Conservation (phyloP, 2,113 vertebrate species). For the Malurus cyaneus region DNA sequence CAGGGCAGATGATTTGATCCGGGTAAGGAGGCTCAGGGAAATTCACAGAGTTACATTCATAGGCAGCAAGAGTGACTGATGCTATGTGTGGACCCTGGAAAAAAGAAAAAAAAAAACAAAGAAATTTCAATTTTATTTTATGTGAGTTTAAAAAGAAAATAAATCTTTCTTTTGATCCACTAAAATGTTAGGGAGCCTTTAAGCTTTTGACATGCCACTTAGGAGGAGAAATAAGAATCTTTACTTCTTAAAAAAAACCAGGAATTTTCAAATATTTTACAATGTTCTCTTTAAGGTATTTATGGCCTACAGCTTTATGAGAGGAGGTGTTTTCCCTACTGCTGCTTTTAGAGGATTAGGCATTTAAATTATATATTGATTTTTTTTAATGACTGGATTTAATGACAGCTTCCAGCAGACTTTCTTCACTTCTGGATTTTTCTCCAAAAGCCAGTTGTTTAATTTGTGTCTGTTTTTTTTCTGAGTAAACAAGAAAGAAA, state of each 20-base stretch:
- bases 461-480: not conserved
- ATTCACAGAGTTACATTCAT: conserved; percentile 95
- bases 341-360: not conserved
- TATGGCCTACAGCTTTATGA: not conserved
- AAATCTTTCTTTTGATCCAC: not conserved
- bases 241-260: not conserved
- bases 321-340: not conserved
- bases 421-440: not conserved
- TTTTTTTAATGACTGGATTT: not conserved
- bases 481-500: not conserved
- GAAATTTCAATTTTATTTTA: not conserved
- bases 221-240: not conserved
- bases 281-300: not conserved
- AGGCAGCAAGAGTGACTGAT: conserved; percentile 96
- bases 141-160: not conserved
- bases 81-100: conserved; percentile 96
- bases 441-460: not conserved
- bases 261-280: not conserved
- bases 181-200: not conserved
- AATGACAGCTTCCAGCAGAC: not conserved
- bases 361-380: not conserved
- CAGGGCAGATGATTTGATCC: conserved; percentile 92
- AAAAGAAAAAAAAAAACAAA: not conserved
- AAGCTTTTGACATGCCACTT: not conserved
- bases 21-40: conserved; percentile 98